Percentiles rank a stretch among this genome's conserved stretches.
These are phyloP conservation scores for Aplysina aerophoba DNA, from an alignment of 37 sponge, comb jelly and placozoan genomes.

Conservation along the genomic window DNA sequence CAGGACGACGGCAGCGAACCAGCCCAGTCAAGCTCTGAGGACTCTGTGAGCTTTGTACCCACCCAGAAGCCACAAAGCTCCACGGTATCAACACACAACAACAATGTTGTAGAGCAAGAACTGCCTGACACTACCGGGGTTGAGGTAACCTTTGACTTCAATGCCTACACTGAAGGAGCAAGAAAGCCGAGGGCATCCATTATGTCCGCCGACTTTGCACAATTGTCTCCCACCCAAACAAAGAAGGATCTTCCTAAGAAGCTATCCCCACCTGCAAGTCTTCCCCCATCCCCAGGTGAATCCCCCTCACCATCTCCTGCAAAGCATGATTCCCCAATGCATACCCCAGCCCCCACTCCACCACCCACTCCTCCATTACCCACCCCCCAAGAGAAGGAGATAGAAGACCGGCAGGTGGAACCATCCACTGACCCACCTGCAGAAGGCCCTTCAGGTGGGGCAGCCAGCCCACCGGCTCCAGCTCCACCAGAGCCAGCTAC, in stretches of 20 bases:
- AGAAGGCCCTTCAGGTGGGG: background rate
- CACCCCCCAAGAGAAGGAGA: background rate
- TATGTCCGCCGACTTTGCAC: background rate
- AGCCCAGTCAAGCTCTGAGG: background rate
- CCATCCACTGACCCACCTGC: conserved; percentile 1
- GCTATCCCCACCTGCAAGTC: conserved; percentile 4
- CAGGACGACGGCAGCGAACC: background rate
- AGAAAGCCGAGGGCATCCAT: conserved; percentile 9
- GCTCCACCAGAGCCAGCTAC: background rate
- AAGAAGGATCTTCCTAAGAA: background rate
- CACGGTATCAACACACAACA: conserved; percentile 32
- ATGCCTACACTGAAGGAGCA: background rate
- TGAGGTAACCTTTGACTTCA: conserved; percentile 6
- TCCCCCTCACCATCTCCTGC: conserved; percentile 21
- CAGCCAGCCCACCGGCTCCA: conserved; percentile 23
- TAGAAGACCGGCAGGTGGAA: background rate
- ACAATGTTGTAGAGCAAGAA: conserved; percentile 44
- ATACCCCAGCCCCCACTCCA: background rate
- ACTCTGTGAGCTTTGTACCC: background rate
- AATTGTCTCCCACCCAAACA: background rate
- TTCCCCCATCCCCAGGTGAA: conserved; percentile 19
- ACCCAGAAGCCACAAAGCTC: background rate
- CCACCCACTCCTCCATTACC: background rate
- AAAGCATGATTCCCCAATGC: background rate
- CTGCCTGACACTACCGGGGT: conserved; percentile 48